Evolutionary conservation across 2,113 vertebrate species (phyloP).

Genomic region (Amazona vittata): DNA sequence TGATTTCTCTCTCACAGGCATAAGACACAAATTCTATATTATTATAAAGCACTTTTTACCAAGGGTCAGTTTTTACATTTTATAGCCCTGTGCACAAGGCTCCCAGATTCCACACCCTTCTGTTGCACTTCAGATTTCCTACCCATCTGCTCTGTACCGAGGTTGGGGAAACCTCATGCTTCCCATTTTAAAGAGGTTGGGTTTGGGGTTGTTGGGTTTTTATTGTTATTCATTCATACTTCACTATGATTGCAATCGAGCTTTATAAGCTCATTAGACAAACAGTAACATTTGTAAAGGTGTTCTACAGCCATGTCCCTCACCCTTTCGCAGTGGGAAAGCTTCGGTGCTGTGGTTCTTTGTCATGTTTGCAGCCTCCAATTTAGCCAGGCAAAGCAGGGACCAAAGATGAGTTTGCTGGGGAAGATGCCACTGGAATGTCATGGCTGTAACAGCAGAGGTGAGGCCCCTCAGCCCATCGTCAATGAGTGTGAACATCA

Average conservation of each 20-base stretch:
- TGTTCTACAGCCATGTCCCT: background rate
- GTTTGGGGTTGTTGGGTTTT: background rate
- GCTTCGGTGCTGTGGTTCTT: background rate
- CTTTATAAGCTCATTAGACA: constrained; percentile 79
- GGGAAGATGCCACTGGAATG: background rate
- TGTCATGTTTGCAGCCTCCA: background rate
- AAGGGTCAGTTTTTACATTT: constrained; percentile 83
- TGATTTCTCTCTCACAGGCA: constrained; percentile 70
- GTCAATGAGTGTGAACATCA: background rate
- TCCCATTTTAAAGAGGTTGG: constrained; percentile 47
- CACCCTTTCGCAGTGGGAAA: background rate
- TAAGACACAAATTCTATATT: constrained; percentile 76
- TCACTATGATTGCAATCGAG: constrained; percentile 70
- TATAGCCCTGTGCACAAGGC: constrained; percentile 75
- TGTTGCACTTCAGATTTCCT: constrained; percentile 62
- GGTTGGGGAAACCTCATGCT: constrained; percentile 45
- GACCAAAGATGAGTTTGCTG: background rate
- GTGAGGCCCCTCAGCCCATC: background rate
- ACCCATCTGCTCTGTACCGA: constrained; percentile 52
- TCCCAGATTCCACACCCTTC: constrained; percentile 74
- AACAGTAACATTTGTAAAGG: background rate
- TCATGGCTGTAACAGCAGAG: background rate
- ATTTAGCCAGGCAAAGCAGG: background rate
- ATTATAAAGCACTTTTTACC: constrained; percentile 81
- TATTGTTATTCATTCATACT: constrained; percentile 66